Evolutionary conservation across 1,140 invertebrate species (phyloP).

Genomic region (Venturia canescens): DNA sequence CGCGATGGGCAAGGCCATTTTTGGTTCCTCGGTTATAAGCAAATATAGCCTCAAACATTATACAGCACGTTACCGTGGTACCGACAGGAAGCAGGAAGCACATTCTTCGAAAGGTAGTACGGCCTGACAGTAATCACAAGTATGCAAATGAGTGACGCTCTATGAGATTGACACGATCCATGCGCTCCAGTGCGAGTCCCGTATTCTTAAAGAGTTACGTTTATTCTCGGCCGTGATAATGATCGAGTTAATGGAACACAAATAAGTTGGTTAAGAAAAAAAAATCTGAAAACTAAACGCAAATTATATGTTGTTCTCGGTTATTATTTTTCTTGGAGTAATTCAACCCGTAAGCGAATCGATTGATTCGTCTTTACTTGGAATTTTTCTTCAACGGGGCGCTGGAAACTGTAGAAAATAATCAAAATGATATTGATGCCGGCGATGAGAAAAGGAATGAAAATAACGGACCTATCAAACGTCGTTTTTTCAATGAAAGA

Average conservation of each 20-base stretch:
- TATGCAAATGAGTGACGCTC: conserved; percentile 7
- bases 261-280: neutral
- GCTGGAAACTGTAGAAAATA: no score
- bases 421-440: no score
- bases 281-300: no score
- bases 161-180: neutral
- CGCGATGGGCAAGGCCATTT: conserved; percentile 61
- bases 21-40: conserved; percentile 56
- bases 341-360: no score
- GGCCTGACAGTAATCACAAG: neutral
- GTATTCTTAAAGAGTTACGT: neutral
- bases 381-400: no score
- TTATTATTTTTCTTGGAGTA: no score
- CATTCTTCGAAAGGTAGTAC: conserved; percentile 63
- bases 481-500: no score
- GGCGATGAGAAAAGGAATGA: no score
- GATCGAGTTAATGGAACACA: neutral
- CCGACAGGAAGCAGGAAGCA: conserved; percentile 69
- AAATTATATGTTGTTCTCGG: no score
- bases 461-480: no score
- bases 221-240: neutral
- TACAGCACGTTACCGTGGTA: conserved; percentile 30
- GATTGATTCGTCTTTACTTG: no score
- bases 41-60: conserved; percentile 10
- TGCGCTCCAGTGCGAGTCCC: neutral